Evolutionary conservation across 2,888 invertebrate genomes (phyloP), one percentile per base, ranked within the genome.

Genomic region (Tromatobia lineatoria): DNA sequence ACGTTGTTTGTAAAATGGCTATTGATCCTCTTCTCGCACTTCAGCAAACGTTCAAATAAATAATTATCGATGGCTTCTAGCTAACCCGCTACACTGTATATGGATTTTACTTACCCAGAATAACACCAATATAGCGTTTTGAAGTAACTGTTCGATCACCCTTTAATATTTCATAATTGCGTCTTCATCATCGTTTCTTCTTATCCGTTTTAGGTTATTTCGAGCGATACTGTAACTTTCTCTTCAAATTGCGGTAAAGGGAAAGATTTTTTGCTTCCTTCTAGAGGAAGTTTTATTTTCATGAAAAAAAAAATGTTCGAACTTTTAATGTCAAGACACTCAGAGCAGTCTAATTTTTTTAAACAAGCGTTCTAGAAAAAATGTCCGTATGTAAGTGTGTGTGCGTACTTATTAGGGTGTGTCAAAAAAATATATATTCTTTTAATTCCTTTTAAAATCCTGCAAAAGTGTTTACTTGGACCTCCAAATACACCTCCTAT

Each of bases 81-180:
- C 54, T 38, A 54, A 71, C 38, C 13, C 34, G 50, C 29, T n/a
- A 70, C 52, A 52, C 47, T 25, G 0, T 45, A 25, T 23, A 7
- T 29, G 29, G 38, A 38, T n/a, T 50, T 23, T 45, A 34, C 23
- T 45, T 45, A n/a, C 57, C 25, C 34, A 57, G 70, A 76, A 76
- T 71, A 81, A 81, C 81, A 76, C 70, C 70, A 76, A 76, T 76
- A 70, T 71, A 59, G 71, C 20, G 20, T 57, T 71, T 70, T 42
- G 54, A 70, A 70, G 70, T 61, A 75, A 64, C 25, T 42, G 45
- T 50, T 69, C 69, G 50, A 50, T 13, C 29, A 10, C 6, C 15
- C 47, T 57, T 71, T 52, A 54, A 70, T 64, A 71, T 64, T 59
- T 45, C 52, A 71, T 69, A 54, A 57, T 45, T 18, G 25, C 20